These are phyloP conservation scores for Melospiza melodia DNA, from an alignment of 2,113 vertebrate genomes.

Conservation along the genomic window DNA sequence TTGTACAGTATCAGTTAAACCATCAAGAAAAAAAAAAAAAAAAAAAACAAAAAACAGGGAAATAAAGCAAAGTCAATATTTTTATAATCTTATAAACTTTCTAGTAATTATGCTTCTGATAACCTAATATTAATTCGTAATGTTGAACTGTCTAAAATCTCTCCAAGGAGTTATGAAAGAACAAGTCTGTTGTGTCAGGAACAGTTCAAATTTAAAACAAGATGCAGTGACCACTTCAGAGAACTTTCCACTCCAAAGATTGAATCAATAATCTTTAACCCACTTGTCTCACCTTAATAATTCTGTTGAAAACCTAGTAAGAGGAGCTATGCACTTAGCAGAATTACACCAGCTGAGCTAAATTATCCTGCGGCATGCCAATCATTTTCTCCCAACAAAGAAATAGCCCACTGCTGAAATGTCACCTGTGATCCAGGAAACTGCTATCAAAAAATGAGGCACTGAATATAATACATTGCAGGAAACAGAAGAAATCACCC, in stretches of 20 bases:
- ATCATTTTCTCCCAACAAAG: conserved; percentile 3
- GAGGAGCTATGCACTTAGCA: not conserved
- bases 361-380: not conserved
- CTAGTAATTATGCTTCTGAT: not conserved
- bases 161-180: not conserved
- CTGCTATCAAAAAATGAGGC: not conserved
- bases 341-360: not conserved
- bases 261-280: conserved; percentile 2
- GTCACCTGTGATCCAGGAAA: not conserved
- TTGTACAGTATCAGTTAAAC: not conserved
- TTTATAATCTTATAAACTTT: not conserved
- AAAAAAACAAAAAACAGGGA: not conserved
- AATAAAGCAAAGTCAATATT: not conserved
- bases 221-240: not conserved
- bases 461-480: not conserved
- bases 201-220: not conserved
- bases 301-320: not conserved
- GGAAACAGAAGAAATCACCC: not conserved
- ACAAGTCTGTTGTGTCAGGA: not conserved
- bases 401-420: not conserved
- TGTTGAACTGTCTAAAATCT: not conserved
- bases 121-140: not conserved
- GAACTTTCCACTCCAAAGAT: not conserved
- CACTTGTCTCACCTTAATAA: not conserved
- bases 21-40: too few species aligned